Conservation (phyloP, 2,113 vertebrate genomes). For the Vicugna pacos region DNA sequence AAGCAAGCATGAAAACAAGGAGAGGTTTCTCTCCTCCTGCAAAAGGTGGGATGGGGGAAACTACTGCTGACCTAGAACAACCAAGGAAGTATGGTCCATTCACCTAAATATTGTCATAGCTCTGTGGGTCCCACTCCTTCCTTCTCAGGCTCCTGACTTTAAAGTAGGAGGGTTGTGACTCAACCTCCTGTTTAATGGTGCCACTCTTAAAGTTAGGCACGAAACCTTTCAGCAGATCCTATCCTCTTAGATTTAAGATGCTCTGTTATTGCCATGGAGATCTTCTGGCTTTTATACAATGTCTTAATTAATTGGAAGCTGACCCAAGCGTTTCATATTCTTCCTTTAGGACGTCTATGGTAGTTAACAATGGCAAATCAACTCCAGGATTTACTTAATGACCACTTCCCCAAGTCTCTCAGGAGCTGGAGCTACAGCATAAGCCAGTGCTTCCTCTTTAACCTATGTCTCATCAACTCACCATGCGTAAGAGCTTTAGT, state of each 20-base stretch:
- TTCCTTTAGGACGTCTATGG: background rate
- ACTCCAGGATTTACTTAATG: background rate
- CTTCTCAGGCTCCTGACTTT: background rate
- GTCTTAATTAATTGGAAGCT: background rate
- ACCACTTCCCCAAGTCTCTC: background rate
- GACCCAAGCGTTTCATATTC: background rate
- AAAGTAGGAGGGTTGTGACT: background rate
- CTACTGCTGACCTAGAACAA: background rate
- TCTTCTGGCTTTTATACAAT: background rate
- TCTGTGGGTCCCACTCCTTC: background rate
- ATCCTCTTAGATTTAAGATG: background rate
- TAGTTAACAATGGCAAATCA: background rate
- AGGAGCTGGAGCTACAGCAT: background rate
- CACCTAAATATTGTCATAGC: background rate
- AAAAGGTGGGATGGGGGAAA: rapidly evolving
- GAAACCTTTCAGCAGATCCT: background rate
- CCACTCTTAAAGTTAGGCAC: background rate
- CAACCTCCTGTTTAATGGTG: background rate
- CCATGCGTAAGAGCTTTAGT: background rate
- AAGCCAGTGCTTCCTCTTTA: background rate
- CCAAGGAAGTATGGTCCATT: background rate
- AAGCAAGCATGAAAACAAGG: background rate
- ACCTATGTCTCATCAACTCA: background rate
- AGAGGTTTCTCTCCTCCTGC: background rate
- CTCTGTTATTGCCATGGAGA: background rate